Conservation (phyloP, 1,140 invertebrate species). For the Copidosoma floridanum region DNA sequence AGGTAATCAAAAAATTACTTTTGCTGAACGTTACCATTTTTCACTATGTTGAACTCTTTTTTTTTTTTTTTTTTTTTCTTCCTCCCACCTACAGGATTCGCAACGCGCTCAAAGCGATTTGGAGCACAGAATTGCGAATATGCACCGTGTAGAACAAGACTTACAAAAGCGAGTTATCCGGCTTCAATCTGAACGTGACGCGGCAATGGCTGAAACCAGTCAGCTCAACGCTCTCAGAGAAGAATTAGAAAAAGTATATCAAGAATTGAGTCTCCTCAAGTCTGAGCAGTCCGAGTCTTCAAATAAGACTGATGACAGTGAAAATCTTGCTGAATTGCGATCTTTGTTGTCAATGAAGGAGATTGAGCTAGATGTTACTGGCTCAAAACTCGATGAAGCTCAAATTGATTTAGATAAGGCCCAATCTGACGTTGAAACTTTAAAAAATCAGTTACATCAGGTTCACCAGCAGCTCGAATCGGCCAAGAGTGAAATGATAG, state of each 20-base stretch:
- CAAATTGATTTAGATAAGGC: conserved; percentile 16
- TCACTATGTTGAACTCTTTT: background rate
- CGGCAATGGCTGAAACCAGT: conserved; percentile 39
- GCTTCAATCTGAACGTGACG: conserved; percentile 44
- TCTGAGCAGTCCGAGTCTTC: no score
- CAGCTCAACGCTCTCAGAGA: conserved; percentile 38
- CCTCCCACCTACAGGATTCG: conserved; percentile 52
- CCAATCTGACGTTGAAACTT: conserved; percentile 38
- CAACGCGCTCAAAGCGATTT: conserved; percentile 56
- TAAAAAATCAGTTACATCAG: conserved; percentile 30
- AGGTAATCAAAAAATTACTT: conserved; percentile 51
- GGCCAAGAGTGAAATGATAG: conserved; percentile 33
- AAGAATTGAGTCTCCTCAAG: conserved; percentile 41
- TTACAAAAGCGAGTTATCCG: conserved; percentile 48
- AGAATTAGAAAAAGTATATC: conserved; percentile 39
- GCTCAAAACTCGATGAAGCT: conserved; percentile 29
- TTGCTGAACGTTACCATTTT: background rate
- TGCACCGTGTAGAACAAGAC: conserved; percentile 49
- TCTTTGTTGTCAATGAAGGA: no score
- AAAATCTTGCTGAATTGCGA: conserved; percentile 40
- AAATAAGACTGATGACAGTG: no score
- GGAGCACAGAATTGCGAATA: conserved; percentile 57
- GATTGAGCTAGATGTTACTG: no score
- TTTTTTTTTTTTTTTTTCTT: background rate
- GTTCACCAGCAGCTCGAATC: conserved; percentile 35